Percentiles rank a stretch among this genome's conserved stretches.
These are phyloP conservation scores for Dryobota labecula DNA, from an alignment of 2,888 invertebrate species.

Conservation along the genomic window DNA sequence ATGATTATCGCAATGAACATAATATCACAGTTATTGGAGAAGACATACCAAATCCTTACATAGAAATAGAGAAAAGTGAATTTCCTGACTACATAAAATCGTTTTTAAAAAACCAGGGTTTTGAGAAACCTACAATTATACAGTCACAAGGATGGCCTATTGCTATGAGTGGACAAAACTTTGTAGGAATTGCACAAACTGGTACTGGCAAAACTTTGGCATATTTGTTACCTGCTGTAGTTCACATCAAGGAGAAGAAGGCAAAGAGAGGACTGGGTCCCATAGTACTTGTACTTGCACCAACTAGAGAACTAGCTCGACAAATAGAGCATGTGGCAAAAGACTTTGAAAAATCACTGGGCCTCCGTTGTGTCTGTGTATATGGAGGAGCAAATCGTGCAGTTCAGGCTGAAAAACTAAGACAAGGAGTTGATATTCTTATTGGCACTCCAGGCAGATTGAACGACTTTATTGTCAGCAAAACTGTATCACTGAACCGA, in stretches of 20 bases:
- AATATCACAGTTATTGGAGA: conserved; percentile 94
- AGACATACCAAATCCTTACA: conserved; percentile 93
- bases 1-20: conserved; percentile 91
- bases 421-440: conserved; percentile 94
- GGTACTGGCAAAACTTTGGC: conserved; percentile 95
- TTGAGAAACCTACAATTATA: conserved; percentile 94
- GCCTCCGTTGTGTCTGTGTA: conserved; percentile 94
- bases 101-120: conserved; percentile 91
- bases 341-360: conserved; percentile 93
- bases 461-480: conserved; percentile 94
- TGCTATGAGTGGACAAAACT: conserved; percentile 94
- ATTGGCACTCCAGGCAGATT: conserved; percentile 97
- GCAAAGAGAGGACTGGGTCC: conserved; percentile 94
- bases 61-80: conserved; percentile 93
- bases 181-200: conserved; percentile 96
- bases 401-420: conserved; percentile 91
- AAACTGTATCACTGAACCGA: conserved; percentile 92
- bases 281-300: conserved; percentile 94
- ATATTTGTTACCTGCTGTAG: conserved; percentile 94
- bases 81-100: conserved; percentile 94
- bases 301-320: conserved; percentile 94
- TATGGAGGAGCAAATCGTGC: conserved; percentile 96
- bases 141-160: conserved; percentile 97
- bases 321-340: conserved; percentile 95
- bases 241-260: conserved; percentile 95